A percentile compares a stretch with the other conserved stretches of the same genome.
These are phyloP conservation scores for Eurytoma adleriae DNA, from an alignment of 2,888 invertebrate genomes.

Conservation along the genomic window DNA sequence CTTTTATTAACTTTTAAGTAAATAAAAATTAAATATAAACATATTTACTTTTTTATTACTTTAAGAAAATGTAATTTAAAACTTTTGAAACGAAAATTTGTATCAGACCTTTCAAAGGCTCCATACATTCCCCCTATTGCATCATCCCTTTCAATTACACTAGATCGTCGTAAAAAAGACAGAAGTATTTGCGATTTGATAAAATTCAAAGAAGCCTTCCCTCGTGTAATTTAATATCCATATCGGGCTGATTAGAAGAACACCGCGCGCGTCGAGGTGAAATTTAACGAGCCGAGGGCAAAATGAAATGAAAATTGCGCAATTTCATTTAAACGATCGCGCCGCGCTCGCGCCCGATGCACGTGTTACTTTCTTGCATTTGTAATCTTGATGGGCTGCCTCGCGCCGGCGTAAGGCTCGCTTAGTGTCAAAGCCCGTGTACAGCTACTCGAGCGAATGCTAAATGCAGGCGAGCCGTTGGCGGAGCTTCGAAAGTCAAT, in stretches of 20 bases:
- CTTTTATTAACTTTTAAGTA: no score
- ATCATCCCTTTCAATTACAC: no score
- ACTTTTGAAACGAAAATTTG: no score
- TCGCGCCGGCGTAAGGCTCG: constrained; percentile 1
- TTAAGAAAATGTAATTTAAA: no score
- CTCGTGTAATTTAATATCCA: no score
- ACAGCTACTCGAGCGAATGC: constrained; percentile 16
- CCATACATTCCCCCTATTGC: no score
- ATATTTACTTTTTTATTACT: no score
- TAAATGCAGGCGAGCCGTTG: neutral
- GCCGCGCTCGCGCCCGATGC: neutral
- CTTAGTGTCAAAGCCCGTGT: constrained; percentile 31
- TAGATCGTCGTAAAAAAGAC: no score
- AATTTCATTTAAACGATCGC: neutral
- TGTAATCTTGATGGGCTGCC: neutral
- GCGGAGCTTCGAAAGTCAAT: constrained; percentile 44
- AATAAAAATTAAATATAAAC: no score
- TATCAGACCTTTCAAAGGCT: no score
- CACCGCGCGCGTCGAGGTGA: neutral
- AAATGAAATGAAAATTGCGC: neutral
- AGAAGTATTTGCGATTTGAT: no score
- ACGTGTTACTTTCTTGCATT: constrained; percentile 16
- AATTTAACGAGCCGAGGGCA: neutral
- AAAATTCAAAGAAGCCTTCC: no score
- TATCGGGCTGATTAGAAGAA: neutral